phyloP scores from a whole-genome alignment of 2,888 invertebrate species.

The Frankliniella intonsa region DNA sequence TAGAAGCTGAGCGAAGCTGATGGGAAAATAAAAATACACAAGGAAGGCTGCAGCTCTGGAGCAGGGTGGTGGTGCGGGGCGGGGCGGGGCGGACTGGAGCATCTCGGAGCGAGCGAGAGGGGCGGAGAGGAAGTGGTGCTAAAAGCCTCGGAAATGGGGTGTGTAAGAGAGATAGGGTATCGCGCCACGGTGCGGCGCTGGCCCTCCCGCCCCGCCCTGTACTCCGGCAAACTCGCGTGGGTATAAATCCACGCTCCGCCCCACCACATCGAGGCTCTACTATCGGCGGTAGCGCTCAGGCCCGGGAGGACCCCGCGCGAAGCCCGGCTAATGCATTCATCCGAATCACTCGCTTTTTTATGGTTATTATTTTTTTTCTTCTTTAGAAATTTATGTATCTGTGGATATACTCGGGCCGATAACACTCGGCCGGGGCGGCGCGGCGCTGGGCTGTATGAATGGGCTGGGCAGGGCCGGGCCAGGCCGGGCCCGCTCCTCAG shows the following conservation, averaged over 20 bases:
- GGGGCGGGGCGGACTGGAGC: not conserved
- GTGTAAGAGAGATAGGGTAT: slow-evolving; percentile 18
- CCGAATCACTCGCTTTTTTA: not conserved
- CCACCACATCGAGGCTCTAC: not conserved
- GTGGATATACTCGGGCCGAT: not conserved
- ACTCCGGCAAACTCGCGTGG: not conserved
- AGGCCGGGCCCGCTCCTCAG: not conserved
- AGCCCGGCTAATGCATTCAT: slow-evolving; percentile 1
- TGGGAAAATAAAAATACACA: too few relatives aligned
- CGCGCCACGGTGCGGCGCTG: not conserved
- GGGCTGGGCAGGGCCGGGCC: not conserved
- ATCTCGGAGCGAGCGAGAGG: not conserved
- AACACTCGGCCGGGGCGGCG: not conserved
- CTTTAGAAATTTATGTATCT: not conserved
- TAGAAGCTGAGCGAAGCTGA: too few relatives aligned
- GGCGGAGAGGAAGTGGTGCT: slow-evolving; percentile 13
- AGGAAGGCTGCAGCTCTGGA: not conserved
- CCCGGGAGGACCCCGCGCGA: not conserved
- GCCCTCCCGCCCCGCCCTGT: not conserved
- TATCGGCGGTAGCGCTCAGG: not conserved
- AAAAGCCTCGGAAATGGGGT: slow-evolving; percentile 26
- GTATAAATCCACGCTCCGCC: not conserved
- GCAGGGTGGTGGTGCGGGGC: not conserved
- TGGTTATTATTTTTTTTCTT: not conserved
- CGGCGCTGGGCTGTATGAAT: not conserved